Base-by-base conservation (phyloP, 2,888 invertebrate species). In the Thecophora atra region DNA sequence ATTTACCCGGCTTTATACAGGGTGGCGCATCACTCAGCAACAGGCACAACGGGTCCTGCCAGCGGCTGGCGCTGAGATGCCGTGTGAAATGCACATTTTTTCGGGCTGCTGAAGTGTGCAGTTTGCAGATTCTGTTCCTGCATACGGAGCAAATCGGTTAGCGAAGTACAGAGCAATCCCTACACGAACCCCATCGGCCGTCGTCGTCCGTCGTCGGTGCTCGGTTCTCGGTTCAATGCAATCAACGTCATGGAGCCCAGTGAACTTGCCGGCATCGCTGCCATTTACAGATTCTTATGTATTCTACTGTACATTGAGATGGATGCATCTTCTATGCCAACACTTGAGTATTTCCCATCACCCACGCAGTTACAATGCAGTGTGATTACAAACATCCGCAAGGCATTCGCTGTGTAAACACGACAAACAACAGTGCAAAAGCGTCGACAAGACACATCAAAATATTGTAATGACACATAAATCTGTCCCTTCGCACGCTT, bases 401-500 rank as follows among this genome's bases (percentile, higher is more conserved):
- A 11, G 37, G 37, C 37, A 37, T 37, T 11, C 37, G 37, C 37
- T 11, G 2, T 37, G 37, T n/a, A n/a, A 37, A 37, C 37, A 37
- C 37, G 11, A 37, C 37, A 1, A 37, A 11, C 37, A 2, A 19
- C 21, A 44, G 17, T 24, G 17, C 52, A 54, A 66, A 66, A 28
- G 28, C 19, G 28, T 28, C n/a, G 21, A 67, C 66, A 67, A 19
- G 54, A 54, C 66, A 54, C 77, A 77, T 78, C 78, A 80, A 67
- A 77, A 80, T 78, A 77, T 81, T 79, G 77, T 81, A 82, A 81
- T 81, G 82, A 82, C 82, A 80, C 81, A 81, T 82, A 79, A 81
- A 80, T 80, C 77, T 67, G 54, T 67, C 54, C 28, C 37, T 67
- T 54, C 37, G 54, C 37, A 67, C 37, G 11, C 37, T 37, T 11